phyloP scores from a whole-genome alignment of 2,113 vertebrate genomes.

The Eretmochelys imbricata region DNA sequence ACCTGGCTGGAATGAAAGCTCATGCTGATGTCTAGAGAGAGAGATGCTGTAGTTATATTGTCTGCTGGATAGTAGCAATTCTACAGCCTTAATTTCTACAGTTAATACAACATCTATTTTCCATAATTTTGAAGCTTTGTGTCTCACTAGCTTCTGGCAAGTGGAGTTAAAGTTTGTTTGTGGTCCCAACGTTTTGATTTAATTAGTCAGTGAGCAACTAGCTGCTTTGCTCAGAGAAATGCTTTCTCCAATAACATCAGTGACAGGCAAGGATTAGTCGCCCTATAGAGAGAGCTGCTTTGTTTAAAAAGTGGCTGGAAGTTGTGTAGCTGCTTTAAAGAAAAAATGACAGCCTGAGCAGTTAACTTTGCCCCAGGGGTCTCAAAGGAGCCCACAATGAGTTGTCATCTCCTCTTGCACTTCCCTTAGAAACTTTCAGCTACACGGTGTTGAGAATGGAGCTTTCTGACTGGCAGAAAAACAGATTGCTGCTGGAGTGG shows the following conservation, averaged over 20 bases:
- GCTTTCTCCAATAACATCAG: constrained; percentile 44
- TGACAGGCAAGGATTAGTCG: constrained; percentile 61
- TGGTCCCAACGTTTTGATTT: constrained; percentile 57
- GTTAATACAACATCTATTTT: rapidly evolving
- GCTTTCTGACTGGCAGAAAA: not conserved
- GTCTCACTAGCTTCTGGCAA: constrained; percentile 20
- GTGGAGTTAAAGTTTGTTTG: constrained; percentile 55
- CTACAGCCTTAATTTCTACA: not conserved
- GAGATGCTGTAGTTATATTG: not conserved
- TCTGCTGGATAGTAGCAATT: rapidly evolving
- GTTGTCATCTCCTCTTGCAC: constrained; percentile 16
- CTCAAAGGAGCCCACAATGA: not conserved
- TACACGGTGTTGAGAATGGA: not conserved
- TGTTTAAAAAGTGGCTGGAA: not conserved
- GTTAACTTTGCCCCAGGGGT: constrained; percentile 40
- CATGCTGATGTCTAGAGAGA: not conserved
- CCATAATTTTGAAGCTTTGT: not conserved
- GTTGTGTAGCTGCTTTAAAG: constrained; percentile 2
- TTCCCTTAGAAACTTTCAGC: not conserved
- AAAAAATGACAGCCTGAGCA: constrained; percentile 17
- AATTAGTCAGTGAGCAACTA: constrained; percentile 44
- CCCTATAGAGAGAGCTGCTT: constrained; percentile 49
- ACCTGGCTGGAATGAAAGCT: not conserved
- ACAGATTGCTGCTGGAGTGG: rapidly evolving
- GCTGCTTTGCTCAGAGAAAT: constrained; percentile 48